Evolutionary conservation across 2,888 invertebrate species (phyloP), one percentile per base, ranked within the genome.

Genomic region (Harpalus rufipes): DNA sequence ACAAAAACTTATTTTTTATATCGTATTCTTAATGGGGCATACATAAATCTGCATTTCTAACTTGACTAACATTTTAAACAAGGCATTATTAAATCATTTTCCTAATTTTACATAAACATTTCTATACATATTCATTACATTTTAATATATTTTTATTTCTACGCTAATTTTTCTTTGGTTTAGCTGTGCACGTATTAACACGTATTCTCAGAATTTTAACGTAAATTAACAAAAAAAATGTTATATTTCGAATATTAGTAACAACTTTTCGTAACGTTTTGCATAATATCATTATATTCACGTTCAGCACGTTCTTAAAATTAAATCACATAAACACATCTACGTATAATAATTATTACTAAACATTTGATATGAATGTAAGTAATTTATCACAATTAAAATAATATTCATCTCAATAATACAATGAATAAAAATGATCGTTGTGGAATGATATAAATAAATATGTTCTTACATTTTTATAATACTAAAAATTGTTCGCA

Each of bases 51-150:
- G 78, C 58, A 78, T 58, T 32, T 58, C 78, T 78, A 78, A 44
- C 16, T 80, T 61, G 32, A 56, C 59, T 80, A 80, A 61, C 56
- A 44, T 61, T 80, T 61, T 41, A 80, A 80, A 61, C 61, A 80
- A 80, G 80, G 80, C 80, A 61, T 79, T 80, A 39, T 59, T 80
- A 80, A 80, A 80, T 61, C 39, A 61, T 61, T 80, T 21, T 61
- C 16, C 80, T 80, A 80, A 61, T 80, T 61, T 61, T 80, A 80
- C 80, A 80, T 80, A 80, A 80, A 80, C 80, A 80, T 80, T 80
- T 80, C 80, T 80, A 80, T 80, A 80, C 80, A 80, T 80, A 58
- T 74, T 74, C 74, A 74, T 78, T 78, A 78, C 58, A 78, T 58
- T 78, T 78, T 41, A 44, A 74, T 59, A 80, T 80, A 61, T 80